Conservation (phyloP, 2,113 vertebrate species). For the Leptobrachium ailaonicum region DNA sequence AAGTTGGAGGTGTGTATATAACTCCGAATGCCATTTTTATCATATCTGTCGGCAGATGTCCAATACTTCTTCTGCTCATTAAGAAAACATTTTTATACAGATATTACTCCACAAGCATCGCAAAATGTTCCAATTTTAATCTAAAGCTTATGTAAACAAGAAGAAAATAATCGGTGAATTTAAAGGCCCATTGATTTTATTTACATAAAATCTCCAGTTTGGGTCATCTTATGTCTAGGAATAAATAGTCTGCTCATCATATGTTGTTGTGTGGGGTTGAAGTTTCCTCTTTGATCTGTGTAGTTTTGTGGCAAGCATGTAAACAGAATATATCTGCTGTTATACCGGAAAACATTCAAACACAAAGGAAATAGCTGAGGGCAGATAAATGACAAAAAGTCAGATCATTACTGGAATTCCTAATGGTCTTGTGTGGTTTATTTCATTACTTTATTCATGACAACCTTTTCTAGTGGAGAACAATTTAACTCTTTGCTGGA, state of each 20-base stretch:
- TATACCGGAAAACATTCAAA: slow-evolving; percentile 43
- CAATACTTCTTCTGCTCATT: too few species aligned
- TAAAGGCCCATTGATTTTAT: slow-evolving; percentile 19
- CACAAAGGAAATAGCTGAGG: slow-evolving; percentile 40
- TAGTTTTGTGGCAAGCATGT: slow-evolving; percentile 10
- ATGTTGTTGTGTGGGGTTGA: slow-evolving; percentile 8
- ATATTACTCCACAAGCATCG: not conserved
- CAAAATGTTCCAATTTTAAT: not conserved
- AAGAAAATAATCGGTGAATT: not conserved
- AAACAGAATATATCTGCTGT: slow-evolving; percentile 17
- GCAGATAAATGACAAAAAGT: slow-evolving; percentile 47
- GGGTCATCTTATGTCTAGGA: slow-evolving; percentile 4
- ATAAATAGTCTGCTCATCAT: slow-evolving; percentile 29
- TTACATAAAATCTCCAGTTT: not conserved
- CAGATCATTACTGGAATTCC: slow-evolving; percentile 47
- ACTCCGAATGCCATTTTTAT: too few species aligned
- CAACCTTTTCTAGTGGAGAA: slow-evolving; percentile 35
- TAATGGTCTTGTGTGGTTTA: slow-evolving; percentile 43
- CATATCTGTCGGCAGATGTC: too few species aligned
- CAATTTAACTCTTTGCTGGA: slow-evolving; percentile 10
- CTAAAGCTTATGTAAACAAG: not conserved
- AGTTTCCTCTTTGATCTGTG: slow-evolving; percentile 28
- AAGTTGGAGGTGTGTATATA: too few species aligned
- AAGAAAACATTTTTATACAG: too few species aligned
- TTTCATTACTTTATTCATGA: slow-evolving; percentile 44